Evolutionary conservation across 2,113 vertebrate genomes (phyloP).

Genomic region (Talpa occidentalis): DNA sequence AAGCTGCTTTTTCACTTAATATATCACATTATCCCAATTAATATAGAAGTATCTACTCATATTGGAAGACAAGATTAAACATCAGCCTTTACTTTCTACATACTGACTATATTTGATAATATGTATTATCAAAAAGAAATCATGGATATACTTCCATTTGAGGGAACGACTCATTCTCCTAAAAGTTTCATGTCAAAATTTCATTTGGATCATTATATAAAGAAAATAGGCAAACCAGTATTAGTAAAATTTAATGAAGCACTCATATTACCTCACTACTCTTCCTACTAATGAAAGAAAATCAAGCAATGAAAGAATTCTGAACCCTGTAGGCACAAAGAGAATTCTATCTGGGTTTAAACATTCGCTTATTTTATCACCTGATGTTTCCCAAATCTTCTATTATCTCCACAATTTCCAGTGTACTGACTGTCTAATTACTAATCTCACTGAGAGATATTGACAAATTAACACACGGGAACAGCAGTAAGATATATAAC

Average conservation of each 20-base stretch:
- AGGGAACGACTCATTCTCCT: neutral
- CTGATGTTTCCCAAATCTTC: constrained; percentile 31
- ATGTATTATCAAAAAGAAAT: neutral
- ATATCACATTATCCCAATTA: neutral
- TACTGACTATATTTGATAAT: neutral
- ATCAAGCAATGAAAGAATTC: constrained; percentile 65
- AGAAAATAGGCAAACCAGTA: neutral
- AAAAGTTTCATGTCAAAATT: constrained; percentile 35
- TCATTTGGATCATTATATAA: constrained; percentile 16
- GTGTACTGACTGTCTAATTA: constrained; percentile 62
- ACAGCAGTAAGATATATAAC: constrained; percentile 62
- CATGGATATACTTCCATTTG: neutral
- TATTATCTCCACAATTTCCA: constrained; percentile 63
- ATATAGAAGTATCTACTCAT: neutral
- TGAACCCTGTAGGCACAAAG: constrained; percentile 24
- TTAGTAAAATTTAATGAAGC: constrained; percentile 41
- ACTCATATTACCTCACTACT: neutral
- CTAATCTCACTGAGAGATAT: constrained; percentile 63
- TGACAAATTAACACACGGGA: constrained; percentile 76
- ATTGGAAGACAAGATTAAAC: neutral
- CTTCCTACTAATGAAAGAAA: constrained; percentile 60
- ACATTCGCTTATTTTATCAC: neutral
- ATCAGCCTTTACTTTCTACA: neutral
- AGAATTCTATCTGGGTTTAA: constrained; percentile 52
- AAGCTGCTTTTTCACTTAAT: neutral